These are phyloP conservation scores for Steinernema carpocapsae DNA, from an alignment of 2,888 invertebrate species.

Conservation along the genomic window DNA sequence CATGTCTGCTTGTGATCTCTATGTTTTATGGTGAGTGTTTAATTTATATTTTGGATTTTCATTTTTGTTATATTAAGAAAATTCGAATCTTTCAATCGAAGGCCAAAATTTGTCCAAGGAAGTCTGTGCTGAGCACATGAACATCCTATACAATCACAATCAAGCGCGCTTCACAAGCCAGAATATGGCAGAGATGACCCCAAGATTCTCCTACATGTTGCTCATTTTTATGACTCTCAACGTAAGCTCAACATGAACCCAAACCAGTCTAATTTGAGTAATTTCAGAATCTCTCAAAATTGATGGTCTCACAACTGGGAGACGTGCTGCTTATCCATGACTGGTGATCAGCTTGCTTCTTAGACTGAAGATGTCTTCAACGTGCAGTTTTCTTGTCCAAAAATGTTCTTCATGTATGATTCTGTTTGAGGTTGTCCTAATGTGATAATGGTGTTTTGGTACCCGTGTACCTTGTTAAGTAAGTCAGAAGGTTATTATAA, in stretches of 20 bases:
- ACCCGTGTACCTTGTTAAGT: too few relatives aligned
- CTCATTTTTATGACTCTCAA: constrained; percentile 22
- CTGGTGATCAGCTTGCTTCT: not conserved
- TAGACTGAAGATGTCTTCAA: too few relatives aligned
- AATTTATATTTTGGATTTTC: not conserved
- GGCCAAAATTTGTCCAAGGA: constrained; percentile 36
- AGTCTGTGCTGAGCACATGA: constrained; percentile 39
- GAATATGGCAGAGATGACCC: not conserved
- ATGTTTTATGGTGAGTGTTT: constrained; percentile 33
- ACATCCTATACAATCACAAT: constrained; percentile 37
- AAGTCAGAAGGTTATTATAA: too few relatives aligned
- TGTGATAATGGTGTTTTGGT: too few relatives aligned
- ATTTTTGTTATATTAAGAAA: constrained; percentile 18
- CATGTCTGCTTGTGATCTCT: constrained; percentile 45
- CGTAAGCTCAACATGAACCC: not conserved
- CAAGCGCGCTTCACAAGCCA: not conserved
- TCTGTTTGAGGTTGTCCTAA: not conserved
- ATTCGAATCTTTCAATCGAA: constrained; percentile 34
- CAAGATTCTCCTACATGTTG: constrained; percentile 27
- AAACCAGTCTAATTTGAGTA: not conserved
- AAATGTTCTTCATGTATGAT: not conserved
- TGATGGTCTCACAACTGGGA: not conserved
- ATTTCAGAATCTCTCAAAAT: constrained; percentile 15
- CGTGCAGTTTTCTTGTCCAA: too few relatives aligned
- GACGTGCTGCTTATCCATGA: constrained; percentile 23